Conservation (phyloP, 2,888 invertebrate genomes). For the Andrena dorsata region DNA sequence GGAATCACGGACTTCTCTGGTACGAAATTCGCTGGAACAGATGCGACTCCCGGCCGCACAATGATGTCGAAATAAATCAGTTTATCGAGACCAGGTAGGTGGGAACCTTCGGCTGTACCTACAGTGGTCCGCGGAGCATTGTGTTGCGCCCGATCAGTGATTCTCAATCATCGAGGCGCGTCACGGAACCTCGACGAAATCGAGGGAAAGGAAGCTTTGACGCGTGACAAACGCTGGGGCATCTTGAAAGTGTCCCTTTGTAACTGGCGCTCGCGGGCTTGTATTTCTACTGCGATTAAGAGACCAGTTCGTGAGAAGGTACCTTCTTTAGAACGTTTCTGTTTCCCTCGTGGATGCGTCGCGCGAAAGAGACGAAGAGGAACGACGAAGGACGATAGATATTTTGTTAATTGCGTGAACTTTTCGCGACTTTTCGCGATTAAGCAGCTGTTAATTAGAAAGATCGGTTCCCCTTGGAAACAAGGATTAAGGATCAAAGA, state of each 20-base stretch:
- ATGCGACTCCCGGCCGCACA: slow-evolving; percentile 77
- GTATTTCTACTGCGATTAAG: slow-evolving; percentile 13
- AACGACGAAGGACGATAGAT: background rate
- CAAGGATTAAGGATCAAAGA: background rate
- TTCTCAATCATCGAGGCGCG: slow-evolving; percentile 74
- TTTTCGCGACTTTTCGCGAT: no score
- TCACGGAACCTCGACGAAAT: background rate
- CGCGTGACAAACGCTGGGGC: slow-evolving; percentile 47
- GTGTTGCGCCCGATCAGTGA: slow-evolving; percentile 79
- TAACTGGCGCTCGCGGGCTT: background rate
- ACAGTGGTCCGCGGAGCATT: slow-evolving; percentile 76
- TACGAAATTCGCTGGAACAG: slow-evolving; percentile 78
- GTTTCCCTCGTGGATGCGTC: background rate
- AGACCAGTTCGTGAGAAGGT: slow-evolving; percentile 5
- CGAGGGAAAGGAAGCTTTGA: slow-evolving; percentile 23
- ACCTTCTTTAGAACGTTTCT: background rate
- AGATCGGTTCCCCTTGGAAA: background rate
- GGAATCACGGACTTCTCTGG: slow-evolving; percentile 42
- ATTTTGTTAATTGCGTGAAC: no score
- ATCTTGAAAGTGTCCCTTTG: slow-evolving; percentile 43
- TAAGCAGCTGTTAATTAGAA: background rate
- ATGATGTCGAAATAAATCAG: slow-evolving; percentile 84
- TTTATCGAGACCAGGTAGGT: slow-evolving; percentile 82
- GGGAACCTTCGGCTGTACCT: slow-evolving; percentile 73
- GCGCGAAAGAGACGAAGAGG: background rate